Evolutionary conservation across 64 coral and sea anemone species (phyloP).

Genomic region (Pocillopora damicornis): DNA sequence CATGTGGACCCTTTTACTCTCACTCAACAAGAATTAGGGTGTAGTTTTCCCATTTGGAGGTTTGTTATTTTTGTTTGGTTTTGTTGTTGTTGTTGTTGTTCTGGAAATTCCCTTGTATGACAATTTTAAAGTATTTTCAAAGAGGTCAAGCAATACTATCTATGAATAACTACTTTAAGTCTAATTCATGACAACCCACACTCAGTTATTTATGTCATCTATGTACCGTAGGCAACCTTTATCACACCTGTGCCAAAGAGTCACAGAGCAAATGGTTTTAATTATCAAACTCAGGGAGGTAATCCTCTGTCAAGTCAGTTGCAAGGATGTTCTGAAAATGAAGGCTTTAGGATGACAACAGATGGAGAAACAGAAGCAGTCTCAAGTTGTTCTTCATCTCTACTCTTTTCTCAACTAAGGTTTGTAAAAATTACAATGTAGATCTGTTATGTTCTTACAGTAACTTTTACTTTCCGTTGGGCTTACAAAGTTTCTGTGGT

Average conservation of each 20-base stretch:
- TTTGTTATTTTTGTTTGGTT: too few relatives aligned
- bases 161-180: background rate
- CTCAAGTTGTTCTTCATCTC: slow-evolving; percentile 61
- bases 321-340: background rate
- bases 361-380: background rate
- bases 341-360: background rate
- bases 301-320: background rate
- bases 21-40: too few relatives aligned
- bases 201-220: background rate
- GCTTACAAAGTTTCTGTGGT: too few relatives aligned
- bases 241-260: background rate
- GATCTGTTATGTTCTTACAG: too few relatives aligned
- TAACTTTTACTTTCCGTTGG: too few relatives aligned
- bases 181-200: background rate
- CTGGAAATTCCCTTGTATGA: too few relatives aligned
- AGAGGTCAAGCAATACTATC: too few relatives aligned
- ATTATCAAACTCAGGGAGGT: background rate
- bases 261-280: background rate
- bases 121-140: too few relatives aligned
- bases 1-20: too few relatives aligned
- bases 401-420: slow-evolving; percentile 75
- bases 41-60: too few relatives aligned
- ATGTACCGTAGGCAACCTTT: background rate
- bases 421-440: background rate
- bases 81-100: too few relatives aligned